Evolutionary conservation across 1,140 invertebrate genomes (phyloP), one percentile per base, ranked within the genome.

Genomic region (Lucilia sericata): DNA sequence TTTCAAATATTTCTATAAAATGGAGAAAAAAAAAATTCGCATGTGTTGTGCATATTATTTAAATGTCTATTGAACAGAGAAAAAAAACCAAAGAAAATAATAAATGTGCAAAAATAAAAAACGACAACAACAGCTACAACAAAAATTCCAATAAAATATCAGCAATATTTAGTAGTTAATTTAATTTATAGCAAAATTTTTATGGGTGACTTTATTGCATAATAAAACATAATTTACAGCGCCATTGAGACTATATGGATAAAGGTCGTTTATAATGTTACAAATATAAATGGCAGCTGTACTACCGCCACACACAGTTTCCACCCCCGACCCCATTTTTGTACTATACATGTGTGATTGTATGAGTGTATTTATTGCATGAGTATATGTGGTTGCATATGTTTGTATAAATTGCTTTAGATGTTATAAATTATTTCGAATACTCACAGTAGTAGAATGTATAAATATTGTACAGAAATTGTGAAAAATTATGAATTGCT

Each of bases 181-280:
- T 90, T 90, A 90, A 90, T 90, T 90, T 90, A 90, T 90, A 89
- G 89, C 88, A 86, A 88, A 88, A 88, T 90, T 90, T 90, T 90
- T 90, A 90, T 90, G 89, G 89, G 88, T 90, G 89, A 90, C 89
- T 90, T 90, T 90, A 90, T 90, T 90, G 89, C 89, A 90, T 90
- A 90, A 90, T 90, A 90, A 90, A 90, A 90, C 88, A 90, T 90
- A 90, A 90, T 90, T 90, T 90, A 90, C 89, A 86, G 89, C 88
- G 87, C 89, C 89, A 90, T 90, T 88, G 89, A 90, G 89, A 90
- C 88, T 88, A 42, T 42, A 10, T 42, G 83, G 75, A 42, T 70
- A 83, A 83, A 51, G 82, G 60, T 42, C 36, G 60, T 42, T 60
- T 83, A 60, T 83, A 60, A 60, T 74, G 80, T 82, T 82, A 47